Percentiles rank a stretch among this genome's conserved stretches.
phyloP scores from a whole-genome alignment of 2,113 vertebrate genomes.

The Chlamydotis undulata region DNA sequence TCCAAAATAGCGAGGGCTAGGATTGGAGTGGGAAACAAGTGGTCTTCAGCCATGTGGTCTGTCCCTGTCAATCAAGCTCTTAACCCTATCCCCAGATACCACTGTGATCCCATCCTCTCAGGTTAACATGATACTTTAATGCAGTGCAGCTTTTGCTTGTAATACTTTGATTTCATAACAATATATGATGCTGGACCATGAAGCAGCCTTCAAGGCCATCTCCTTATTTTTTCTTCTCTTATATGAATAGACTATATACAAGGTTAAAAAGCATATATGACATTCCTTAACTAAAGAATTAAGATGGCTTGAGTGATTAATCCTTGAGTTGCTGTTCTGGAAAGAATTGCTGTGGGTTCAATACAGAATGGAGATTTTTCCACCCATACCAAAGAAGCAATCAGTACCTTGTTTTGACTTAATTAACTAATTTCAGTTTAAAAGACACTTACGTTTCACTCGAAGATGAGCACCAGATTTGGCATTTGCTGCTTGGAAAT shows the following conservation, averaged over 20 bases:
- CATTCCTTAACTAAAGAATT: not conserved
- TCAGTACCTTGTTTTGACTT: not conserved
- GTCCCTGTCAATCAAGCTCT: slow-evolving; percentile 82
- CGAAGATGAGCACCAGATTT: slow-evolving; percentile 93
- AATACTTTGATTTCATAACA: slow-evolving; percentile 49
- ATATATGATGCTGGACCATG: not conserved
- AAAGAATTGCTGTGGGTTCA: not conserved
- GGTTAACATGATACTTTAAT: slow-evolving; percentile 46
- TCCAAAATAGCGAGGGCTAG: slow-evolving; percentile 88
- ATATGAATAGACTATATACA: not conserved
- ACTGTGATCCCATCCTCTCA: slow-evolving; percentile 51
- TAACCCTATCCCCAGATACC: slow-evolving; percentile 81
- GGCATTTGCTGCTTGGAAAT: slow-evolving; percentile 94
- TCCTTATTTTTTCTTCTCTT: not conserved
- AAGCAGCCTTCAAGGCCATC: not conserved
- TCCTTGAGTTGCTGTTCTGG: not conserved
- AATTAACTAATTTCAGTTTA: not conserved
- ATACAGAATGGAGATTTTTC: not conserved
- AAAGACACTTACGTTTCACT: slow-evolving; percentile 88
- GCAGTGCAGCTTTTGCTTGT: slow-evolving; percentile 28
- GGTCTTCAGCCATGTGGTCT: slow-evolving; percentile 70
- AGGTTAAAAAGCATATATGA: not conserved
- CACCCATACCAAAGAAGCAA: not conserved
- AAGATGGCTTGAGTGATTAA: not conserved
- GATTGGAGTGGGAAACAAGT: slow-evolving; percentile 83